These are phyloP conservation scores for Caenorhabditis imperialis DNA, from an alignment of 2,888 invertebrate species.

Conservation along the genomic window DNA sequence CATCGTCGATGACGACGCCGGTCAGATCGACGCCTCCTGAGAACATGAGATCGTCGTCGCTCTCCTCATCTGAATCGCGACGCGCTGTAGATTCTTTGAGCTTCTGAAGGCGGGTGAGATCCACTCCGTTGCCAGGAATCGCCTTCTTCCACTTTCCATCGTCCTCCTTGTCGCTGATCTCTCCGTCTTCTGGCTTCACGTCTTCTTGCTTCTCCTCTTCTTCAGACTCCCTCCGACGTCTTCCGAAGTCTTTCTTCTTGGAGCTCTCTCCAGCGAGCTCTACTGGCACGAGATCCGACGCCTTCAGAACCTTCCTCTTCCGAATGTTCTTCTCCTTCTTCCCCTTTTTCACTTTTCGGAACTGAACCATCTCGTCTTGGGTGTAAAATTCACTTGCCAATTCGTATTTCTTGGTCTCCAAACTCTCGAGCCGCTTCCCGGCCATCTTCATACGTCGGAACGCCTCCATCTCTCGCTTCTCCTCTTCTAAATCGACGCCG, in stretches of 20 bases:
- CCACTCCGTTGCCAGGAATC: conserved; percentile 58
- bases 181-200: conserved; percentile 42
- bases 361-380: conserved; percentile 84
- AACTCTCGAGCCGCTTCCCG: conserved; percentile 82
- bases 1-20: conserved; percentile 75
- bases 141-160: conserved; percentile 57
- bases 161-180: conserved; percentile 37
- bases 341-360: conserved; percentile 77
- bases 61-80: conserved; percentile 60
- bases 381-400: conserved; percentile 92
- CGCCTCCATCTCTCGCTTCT: conserved; percentile 58
- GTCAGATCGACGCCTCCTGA: conserved; percentile 64
- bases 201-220: conserved; percentile 52
- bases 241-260: conserved; percentile 21
- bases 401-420: conserved; percentile 80
- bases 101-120: conserved; percentile 57
- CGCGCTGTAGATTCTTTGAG: conserved; percentile 23
- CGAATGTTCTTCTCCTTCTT: conserved; percentile 68
- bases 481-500: conserved; percentile 68
- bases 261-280: conserved; percentile 56
- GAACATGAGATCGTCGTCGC: conserved; percentile 62
- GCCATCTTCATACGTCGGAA: conserved; percentile 64
- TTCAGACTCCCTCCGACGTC: conserved; percentile 31
- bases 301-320: conserved; percentile 73
- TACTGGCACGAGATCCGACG: conserved; percentile 72